These are phyloP conservation scores for Papilio polyxenes DNA, from an alignment of 1,140 invertebrate genomes.

Conservation along the genomic window DNA sequence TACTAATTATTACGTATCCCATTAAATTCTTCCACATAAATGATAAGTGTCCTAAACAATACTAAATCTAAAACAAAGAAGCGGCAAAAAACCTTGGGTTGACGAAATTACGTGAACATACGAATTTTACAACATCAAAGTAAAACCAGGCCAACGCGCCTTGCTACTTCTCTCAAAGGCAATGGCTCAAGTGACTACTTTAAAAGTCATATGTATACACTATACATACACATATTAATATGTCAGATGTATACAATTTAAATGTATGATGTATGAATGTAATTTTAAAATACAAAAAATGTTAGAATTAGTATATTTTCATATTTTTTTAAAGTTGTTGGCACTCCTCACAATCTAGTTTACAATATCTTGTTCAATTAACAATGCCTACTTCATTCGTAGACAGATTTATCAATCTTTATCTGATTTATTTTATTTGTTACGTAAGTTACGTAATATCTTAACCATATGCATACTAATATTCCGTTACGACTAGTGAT, in stretches of 20 bases:
- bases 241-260: neutral
- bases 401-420: no score
- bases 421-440: no score
- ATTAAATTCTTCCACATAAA: neutral
- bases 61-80: neutral
- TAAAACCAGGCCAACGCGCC: neutral
- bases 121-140: conserved; percentile 17
- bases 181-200: neutral
- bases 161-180: neutral
- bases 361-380: no score
- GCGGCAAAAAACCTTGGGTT: neutral
- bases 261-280: no score
- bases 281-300: no score
- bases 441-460: no score
- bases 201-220: neutral
- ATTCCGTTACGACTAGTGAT: no score
- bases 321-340: no score
- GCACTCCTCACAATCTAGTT: no score
- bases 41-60: neutral
- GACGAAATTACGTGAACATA: neutral
- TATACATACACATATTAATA: neutral
- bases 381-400: no score
- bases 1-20: neutral
- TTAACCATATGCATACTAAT: no score
- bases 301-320: no score